Conservation (phyloP, 2,888 invertebrate genomes). For the Netelia virgata region DNA sequence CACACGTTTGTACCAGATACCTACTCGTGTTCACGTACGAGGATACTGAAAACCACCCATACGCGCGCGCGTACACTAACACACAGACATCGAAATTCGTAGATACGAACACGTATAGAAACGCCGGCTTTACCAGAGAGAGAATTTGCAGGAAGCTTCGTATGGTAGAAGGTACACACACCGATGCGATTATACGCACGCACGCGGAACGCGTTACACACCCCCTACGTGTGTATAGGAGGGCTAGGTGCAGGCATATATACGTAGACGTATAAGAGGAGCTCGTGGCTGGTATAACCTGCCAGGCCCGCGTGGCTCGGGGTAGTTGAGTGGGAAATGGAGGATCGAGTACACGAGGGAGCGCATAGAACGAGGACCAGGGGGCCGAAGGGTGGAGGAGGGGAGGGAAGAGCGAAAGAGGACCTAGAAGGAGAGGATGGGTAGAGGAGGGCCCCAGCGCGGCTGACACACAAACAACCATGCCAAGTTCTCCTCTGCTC, state of each 20-base stretch:
- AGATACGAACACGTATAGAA: slow-evolving; percentile 63
- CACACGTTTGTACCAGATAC: slow-evolving; percentile 54
- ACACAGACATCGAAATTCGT: slow-evolving; percentile 42
- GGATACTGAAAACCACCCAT: background rate
- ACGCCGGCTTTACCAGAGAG: slow-evolving; percentile 49
- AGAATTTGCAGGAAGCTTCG: slow-evolving; percentile 58
- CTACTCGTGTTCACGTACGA: slow-evolving; percentile 12
- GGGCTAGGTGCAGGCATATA: slow-evolving; percentile 28
- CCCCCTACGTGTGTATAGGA: slow-evolving; percentile 10
- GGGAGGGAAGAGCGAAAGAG: slow-evolving; percentile 56
- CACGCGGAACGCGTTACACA: slow-evolving; percentile 56
- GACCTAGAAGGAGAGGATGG: slow-evolving; percentile 63
- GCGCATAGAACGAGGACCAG: slow-evolving; percentile 60
- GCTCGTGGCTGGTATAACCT: slow-evolving; percentile 58
- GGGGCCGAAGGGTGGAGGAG: slow-evolving; percentile 41
- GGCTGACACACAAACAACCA: slow-evolving; percentile 85
- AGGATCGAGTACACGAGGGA: slow-evolving; percentile 69
- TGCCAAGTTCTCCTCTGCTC: slow-evolving; percentile 74
- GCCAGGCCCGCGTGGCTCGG: slow-evolving; percentile 73
- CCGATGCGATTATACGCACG: slow-evolving; percentile 66
- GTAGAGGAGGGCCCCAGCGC: slow-evolving; percentile 81
- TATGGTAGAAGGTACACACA: slow-evolving; percentile 46
- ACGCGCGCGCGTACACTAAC: slow-evolving; percentile 58
- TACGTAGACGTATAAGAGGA: slow-evolving; percentile 60
- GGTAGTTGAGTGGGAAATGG: slow-evolving; percentile 79